Evolutionary conservation across 2,888 invertebrate species (phyloP), one percentile per base, ranked within the genome.

Genomic region (Drosophila cognata): DNA sequence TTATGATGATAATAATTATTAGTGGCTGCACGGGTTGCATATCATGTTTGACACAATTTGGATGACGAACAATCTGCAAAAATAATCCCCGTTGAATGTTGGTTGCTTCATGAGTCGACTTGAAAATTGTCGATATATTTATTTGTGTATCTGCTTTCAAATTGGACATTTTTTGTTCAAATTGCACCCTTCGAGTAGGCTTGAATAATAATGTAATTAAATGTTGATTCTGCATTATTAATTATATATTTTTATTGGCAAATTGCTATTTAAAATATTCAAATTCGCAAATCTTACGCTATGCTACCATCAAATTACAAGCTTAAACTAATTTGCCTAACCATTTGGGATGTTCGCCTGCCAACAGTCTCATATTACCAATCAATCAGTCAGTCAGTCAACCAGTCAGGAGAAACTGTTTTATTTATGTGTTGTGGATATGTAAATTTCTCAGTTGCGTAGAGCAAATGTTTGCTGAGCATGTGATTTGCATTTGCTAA

Each of bases 1-100:
- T 62, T 29, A 60, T 50, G 48, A 36, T 61, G 51, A 60, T 35
- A 0, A 33, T 36, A 38, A 48, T 29, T 48, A 48, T 53, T 41
- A 57, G 28, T 48, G 25, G 46, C 46, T 50, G 48, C 69, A 28
- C 50, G 74, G 63, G 57, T 1, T 63, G 35, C 55, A 68, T 38
- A 16, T 46, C 4, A 16, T 46, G 43, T 43, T 56, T 29, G 16
- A 28, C 21, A 25, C 16, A 16, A 10, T 31, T 4, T 11, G 28
- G 10, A 8, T 31, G 29, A 43, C 29, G 41, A 29, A 21, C 18
- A 50, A 28, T 28, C 50, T 50, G 28, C 10, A 10, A 29, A 28
- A 16, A 50, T 18, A 10, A 18, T 29, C 18, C 18, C 4, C 4
- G 2, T 48, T 28, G 48, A 18, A 28, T 8, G 28, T 18, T 48